A percentile compares a stretch with the other conserved stretches of the same genome.
Evolutionary conservation across 2,888 invertebrate genomes (phyloP).

Genomic region (Agelastica alni): DNA sequence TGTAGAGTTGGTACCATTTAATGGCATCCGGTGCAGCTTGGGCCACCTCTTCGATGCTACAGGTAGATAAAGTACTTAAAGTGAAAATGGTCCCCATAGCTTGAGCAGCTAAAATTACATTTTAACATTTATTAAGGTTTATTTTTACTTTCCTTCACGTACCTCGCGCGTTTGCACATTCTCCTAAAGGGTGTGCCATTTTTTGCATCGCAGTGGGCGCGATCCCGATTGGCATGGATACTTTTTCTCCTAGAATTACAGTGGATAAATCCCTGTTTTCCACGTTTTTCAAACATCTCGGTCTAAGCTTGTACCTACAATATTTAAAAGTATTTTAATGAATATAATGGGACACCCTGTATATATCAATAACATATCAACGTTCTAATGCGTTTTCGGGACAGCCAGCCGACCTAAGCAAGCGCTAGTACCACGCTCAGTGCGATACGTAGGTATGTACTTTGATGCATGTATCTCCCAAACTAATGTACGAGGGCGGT

Average conservation of each 20-base stretch:
- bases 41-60: conserved; percentile 87
- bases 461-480: too few species aligned
- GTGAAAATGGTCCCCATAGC: conserved; percentile 75
- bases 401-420: too few species aligned
- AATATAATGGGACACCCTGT: too few species aligned
- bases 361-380: too few species aligned
- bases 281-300: conserved; percentile 77
- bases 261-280: conserved; percentile 66
- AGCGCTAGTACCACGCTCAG: too few species aligned
- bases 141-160: conserved; percentile 34
- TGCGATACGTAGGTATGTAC: too few species aligned
- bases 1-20: conserved; percentile 93
- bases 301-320: conserved; percentile 74
- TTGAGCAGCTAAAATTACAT: conserved; percentile 68
- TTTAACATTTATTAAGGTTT: neutral
- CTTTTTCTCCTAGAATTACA: conserved; percentile 65
- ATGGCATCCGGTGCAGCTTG: conserved; percentile 72
- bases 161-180: conserved; percentile 82
- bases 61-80: conserved; percentile 84
- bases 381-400: too few species aligned
- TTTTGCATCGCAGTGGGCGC: conserved; percentile 91
- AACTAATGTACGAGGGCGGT: too few species aligned
- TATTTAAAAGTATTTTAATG: neutral
- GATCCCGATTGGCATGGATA: conserved; percentile 78
- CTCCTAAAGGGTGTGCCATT: conserved; percentile 90